Evolutionary conservation across 1,140 invertebrate species (phyloP).

Genomic region (Drosophila lacertosa): DNA sequence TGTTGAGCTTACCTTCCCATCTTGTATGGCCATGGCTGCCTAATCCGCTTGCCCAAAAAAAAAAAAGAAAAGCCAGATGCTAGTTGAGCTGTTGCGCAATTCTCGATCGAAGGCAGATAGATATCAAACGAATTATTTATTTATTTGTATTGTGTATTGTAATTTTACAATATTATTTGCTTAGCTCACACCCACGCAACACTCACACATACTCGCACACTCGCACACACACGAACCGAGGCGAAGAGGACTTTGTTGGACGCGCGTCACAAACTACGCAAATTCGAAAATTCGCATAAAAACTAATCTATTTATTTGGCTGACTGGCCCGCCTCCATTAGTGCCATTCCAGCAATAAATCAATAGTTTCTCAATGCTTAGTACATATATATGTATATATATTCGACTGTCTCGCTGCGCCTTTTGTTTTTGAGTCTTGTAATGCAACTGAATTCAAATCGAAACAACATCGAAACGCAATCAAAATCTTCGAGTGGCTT

Average conservation of each 20-base stretch:
- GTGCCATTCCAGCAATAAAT: constrained; percentile 69
- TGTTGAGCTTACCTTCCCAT: constrained; percentile 44
- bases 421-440: constrained; percentile 71
- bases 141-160: constrained; percentile 27
- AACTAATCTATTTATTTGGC: constrained; percentile 80
- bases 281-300: constrained; percentile 47
- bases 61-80: constrained; percentile 10
- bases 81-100: constrained; percentile 41
- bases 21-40: constrained; percentile 42
- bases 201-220: constrained; percentile 18
- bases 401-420: constrained; percentile 24
- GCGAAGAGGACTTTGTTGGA: constrained; percentile 7
- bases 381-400: too few relatives aligned
- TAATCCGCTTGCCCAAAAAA: constrained; percentile 37
- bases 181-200: constrained; percentile 27
- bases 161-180: constrained; percentile 49
- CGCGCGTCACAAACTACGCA: constrained; percentile 67
- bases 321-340: constrained; percentile 53
- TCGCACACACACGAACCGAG: constrained; percentile 7
- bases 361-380: constrained; percentile 67
- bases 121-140: constrained; percentile 13
- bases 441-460: constrained; percentile 69
- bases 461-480: constrained; percentile 70
- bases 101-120: constrained; percentile 13
- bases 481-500: constrained; percentile 61